These are phyloP conservation scores for Nebria salina DNA, from an alignment of 2,888 invertebrate species.

Conservation along the genomic window DNA sequence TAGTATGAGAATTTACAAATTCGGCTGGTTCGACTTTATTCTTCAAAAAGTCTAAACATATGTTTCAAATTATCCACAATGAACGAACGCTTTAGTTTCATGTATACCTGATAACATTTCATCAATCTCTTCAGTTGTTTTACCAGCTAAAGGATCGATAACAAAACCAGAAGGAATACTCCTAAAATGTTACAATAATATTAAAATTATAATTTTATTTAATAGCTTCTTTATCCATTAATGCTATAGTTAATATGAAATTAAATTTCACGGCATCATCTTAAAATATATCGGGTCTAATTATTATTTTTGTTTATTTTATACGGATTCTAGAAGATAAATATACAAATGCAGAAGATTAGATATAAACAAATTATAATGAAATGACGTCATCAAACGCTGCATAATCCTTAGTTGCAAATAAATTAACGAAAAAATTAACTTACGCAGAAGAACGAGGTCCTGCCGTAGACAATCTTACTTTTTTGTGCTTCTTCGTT, in stretches of 20 bases:
- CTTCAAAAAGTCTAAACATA: neutral
- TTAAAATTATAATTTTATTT: too few species aligned
- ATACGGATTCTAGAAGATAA: neutral
- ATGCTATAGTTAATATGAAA: too few species aligned
- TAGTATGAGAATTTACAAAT: neutral
- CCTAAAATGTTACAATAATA: neutral
- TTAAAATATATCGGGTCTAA: too few species aligned
- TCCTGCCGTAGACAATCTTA: neutral
- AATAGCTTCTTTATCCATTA: too few species aligned
- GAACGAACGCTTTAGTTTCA: neutral
- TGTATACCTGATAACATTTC: constrained; percentile 51
- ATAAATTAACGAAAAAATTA: neutral
- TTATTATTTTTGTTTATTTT: too few species aligned
- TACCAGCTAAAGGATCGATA: constrained; percentile 31
- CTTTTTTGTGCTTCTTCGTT: constrained; percentile 10
- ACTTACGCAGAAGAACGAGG: neutral
- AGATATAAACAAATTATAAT: too few species aligned
- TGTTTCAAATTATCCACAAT: neutral
- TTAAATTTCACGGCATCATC: too few species aligned
- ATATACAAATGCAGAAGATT: neutral
- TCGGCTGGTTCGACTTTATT: neutral
- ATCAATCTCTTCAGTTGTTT: constrained; percentile 51
- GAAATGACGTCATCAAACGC: too few species aligned
- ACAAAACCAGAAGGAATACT: neutral
- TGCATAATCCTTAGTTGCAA: neutral